Percentiles rank a stretch among this genome's conserved stretches.
Evolutionary conservation across 1,140 invertebrate species (phyloP).

Genomic region (Platyscapa corneri): DNA sequence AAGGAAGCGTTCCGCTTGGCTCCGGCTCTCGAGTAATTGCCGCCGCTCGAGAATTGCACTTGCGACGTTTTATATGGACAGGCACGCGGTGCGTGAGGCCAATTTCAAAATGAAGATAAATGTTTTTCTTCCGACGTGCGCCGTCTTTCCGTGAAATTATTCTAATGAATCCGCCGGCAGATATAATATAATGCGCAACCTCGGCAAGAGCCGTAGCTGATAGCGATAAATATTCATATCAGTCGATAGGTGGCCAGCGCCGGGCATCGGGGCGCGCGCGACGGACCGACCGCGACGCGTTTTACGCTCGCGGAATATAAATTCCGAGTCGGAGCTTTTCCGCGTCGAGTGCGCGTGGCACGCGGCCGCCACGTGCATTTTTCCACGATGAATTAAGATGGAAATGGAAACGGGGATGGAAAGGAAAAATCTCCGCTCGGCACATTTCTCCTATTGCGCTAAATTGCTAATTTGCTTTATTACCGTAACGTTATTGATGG

Average conservation of each 20-base stretch:
- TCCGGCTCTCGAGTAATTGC: no score
- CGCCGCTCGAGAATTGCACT: no score
- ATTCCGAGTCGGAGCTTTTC: not conserved
- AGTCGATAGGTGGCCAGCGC: not conserved
- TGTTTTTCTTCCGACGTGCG: not conserved
- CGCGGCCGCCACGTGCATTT: not conserved
- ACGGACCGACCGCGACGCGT: not conserved
- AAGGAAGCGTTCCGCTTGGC: no score
- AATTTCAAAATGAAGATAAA: not conserved
- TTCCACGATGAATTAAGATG: no score
- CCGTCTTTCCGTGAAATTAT: not conserved
- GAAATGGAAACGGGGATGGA: not conserved
- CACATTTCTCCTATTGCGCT: no score
- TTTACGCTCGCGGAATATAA: not conserved
- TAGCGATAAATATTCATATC: conserved; percentile 10
- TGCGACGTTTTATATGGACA: not conserved
- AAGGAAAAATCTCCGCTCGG: not conserved
- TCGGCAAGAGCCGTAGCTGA: not conserved
- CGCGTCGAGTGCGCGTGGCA: not conserved
- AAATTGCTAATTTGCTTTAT: no score
- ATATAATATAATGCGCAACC: not conserved
- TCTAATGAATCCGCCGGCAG: not conserved
- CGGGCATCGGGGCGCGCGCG: no score
- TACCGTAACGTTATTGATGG: no score
- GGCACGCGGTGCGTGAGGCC: not conserved